phyloP scores from a whole-genome alignment of 2,888 invertebrate genomes.

The Metopia argyrocephala region DNA sequence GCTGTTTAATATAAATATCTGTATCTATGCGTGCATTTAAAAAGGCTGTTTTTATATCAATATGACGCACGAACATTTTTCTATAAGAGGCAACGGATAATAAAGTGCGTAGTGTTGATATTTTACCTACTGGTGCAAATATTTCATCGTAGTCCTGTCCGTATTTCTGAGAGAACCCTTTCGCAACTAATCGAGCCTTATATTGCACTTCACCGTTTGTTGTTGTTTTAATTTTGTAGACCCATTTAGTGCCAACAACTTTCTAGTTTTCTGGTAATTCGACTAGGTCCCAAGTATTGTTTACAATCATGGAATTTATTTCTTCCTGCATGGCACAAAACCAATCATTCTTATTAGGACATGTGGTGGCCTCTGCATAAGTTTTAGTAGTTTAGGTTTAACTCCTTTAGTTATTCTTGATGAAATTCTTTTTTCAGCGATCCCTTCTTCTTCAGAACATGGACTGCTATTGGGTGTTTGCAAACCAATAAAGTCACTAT shows the following conservation, averaged over 20 bases:
- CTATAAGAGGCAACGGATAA: neutral
- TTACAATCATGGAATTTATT: slow-evolving; percentile 7
- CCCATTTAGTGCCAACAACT: slow-evolving; percentile 4
- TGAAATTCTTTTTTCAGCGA: neutral
- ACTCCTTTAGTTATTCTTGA: slow-evolving; percentile 12
- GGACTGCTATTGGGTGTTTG: neutral
- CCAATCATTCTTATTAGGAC: neutral
- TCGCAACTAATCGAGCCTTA: slow-evolving; percentile 19
- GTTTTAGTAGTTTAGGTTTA: neutral
- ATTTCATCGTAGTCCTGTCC: slow-evolving; percentile 9
- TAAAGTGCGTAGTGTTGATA: slow-evolving; percentile 8
- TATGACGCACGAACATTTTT: slow-evolving; percentile 27
- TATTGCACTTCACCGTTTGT: neutral
- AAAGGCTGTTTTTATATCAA: slow-evolving; percentile 24
- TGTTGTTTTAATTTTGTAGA: neutral
- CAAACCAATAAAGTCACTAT: neutral
- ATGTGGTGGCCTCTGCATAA: neutral
- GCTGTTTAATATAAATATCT: slow-evolving; percentile 7
- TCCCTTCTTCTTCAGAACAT: neutral
- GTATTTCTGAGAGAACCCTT: slow-evolving; percentile 15
- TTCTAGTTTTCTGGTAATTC: neutral
- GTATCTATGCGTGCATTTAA: neutral
- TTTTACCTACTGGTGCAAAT: slow-evolving; percentile 11
- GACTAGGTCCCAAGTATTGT: slow-evolving; percentile 25
- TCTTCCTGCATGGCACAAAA: slow-evolving; percentile 12